These are phyloP conservation scores for Pseudotriccus pelzelni DNA, from an alignment of 2,797 vertebrate genomes.

Conservation along the genomic window DNA sequence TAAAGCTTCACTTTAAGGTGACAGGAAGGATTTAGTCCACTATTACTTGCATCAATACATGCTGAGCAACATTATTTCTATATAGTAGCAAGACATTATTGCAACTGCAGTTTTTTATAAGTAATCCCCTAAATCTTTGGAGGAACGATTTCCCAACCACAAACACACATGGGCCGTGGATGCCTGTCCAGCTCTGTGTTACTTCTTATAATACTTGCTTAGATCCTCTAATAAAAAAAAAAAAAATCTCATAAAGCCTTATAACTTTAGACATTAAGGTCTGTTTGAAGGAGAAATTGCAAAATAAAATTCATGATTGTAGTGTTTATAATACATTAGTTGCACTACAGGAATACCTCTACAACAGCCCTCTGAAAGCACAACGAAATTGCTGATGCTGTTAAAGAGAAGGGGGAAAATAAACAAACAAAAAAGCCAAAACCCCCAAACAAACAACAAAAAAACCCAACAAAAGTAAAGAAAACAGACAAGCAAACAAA, in stretches of 20 bases:
- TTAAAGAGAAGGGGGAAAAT: background rate
- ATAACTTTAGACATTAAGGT: background rate
- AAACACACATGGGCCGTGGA: background rate
- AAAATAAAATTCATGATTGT: background rate
- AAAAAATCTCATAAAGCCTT: background rate
- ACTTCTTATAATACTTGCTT: background rate
- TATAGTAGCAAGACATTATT: background rate
- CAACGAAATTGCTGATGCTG: background rate
- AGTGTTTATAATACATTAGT: background rate
- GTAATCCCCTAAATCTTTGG: background rate
- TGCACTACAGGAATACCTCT: background rate
- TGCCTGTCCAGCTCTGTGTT: background rate
- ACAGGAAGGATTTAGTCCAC: background rate
- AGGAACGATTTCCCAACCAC: background rate
- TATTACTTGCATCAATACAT: background rate
- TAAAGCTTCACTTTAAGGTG: background rate
- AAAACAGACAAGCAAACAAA: background rate
- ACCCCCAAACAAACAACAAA: background rate
- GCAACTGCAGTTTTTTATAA: background rate
- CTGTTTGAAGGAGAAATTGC: background rate
- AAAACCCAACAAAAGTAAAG: background rate
- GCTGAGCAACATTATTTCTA: background rate
- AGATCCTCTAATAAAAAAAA: background rate
- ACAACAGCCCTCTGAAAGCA: background rate
- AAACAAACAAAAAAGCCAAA: background rate